Evolutionary conservation across 2,888 invertebrate genomes (phyloP), one percentile per base, ranked within the genome.

Genomic region (Plemyria rubiginata): DNA sequence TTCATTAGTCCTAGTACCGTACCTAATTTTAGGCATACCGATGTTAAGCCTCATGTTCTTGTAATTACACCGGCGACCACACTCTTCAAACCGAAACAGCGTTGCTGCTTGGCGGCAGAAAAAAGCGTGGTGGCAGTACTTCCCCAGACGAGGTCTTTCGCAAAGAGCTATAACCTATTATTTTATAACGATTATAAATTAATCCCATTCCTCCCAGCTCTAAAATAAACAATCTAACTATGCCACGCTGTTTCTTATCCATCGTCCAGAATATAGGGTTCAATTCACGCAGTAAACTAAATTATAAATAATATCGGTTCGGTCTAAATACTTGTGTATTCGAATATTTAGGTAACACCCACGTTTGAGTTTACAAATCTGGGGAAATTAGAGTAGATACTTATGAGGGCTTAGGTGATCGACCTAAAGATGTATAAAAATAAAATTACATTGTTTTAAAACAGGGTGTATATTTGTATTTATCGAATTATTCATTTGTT

Each of bases 241-340:
- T 46, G 4, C n/a, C 53, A 48, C 12, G 4, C 51, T 63, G 63
- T 29, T 64, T 56, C 43, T 2, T 15, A 64, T 63, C 59, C 38
- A 38, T 64, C 63, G 55, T 49, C 59, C 52, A 56, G 54, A 54
- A 60, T 48, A 13, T 52, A 56, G 62, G 48, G 8, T 53, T 53
- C 49, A 6, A 57, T 62, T 57, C 62, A 62, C 4, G 0, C 15
- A 15, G 29, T 41, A 54, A 43, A 29, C 28, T n/a, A 54, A 51
- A 50, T 40, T 54, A 46, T 55, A 46, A 54, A 61, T 51, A 55
- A 55, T 52, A 56, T 52, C 32, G 40, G 8, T 32, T 49, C 9
- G 49, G 8, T 54, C 51, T 45, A 15, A 61, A 62, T 62, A 56
- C 54, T 13, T 15, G 16, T 32, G 45, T 51, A 51, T 51, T 56